A percentile compares a stretch with the other conserved stretches of the same genome.
Evolutionary conservation across 2,888 invertebrate species (phyloP).

Genomic region (Folsomia candida): DNA sequence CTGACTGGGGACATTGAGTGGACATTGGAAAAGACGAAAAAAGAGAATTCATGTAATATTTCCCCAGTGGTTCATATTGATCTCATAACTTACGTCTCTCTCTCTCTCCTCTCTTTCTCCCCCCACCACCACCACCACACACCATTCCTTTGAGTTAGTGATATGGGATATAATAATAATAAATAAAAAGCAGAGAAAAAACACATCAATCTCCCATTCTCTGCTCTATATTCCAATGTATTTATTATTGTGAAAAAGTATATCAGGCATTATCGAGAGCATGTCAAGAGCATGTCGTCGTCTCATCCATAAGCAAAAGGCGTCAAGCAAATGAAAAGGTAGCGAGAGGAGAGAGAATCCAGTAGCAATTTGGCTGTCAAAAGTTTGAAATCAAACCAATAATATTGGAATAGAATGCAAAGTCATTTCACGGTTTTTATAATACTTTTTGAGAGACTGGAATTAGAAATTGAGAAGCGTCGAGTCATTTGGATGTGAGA

Average conservation of each 20-base stretch:
- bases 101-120: neutral
- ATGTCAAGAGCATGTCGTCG: neutral
- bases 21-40: neutral
- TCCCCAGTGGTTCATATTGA: neutral
- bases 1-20: neutral
- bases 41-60: neutral
- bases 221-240: neutral
- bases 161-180: too few relatives aligned
- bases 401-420: neutral
- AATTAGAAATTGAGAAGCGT: neutral
- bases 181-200: neutral
- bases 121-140: too few relatives aligned
- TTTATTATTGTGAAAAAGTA: too few relatives aligned
- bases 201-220: neutral
- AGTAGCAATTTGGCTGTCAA: neutral
- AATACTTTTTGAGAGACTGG: too few relatives aligned
- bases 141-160: neutral
- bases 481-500: conserved; percentile 1
- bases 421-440: conserved; percentile 2
- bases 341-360: neutral
- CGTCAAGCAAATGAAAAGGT: neutral
- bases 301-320: neutral
- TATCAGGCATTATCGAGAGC: too few relatives aligned
- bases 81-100: neutral
- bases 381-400: neutral